phyloP scores from a whole-genome alignment of 1,140 invertebrate species.

The Anastrepha ludens region DNA sequence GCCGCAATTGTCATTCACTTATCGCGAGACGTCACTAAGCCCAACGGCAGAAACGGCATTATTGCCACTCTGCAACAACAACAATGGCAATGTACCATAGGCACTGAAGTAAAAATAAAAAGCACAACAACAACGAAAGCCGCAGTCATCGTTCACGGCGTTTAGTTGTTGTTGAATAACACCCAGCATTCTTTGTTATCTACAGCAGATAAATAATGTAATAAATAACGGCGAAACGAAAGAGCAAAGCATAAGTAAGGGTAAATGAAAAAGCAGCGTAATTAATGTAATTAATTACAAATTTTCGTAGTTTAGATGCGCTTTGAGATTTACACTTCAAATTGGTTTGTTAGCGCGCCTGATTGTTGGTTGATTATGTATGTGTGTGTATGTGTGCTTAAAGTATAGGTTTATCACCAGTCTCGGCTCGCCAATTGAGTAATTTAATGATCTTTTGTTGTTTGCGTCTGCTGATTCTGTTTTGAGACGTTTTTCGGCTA shows the following conservation, averaged over 20 bases:
- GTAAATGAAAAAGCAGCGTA: neutral
- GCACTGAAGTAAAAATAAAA: neutral
- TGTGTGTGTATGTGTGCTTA: neutral
- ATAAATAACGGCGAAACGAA: conserved; percentile 24
- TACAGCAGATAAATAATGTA: neutral
- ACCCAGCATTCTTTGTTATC: neutral
- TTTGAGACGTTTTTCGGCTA: neutral
- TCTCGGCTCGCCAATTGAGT: neutral
- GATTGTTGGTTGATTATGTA: neutral
- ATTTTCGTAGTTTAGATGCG: conserved; percentile 34
- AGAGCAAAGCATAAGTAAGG: neutral
- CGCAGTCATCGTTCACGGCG: neutral
- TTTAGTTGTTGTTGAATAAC: conserved; percentile 26
- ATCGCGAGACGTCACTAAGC: conserved; percentile 25
- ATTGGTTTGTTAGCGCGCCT: neutral
- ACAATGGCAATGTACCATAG: neutral
- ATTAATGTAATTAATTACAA: conserved; percentile 46
- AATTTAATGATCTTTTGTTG: neutral
- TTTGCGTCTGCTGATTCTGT: neutral
- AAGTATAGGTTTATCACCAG: neutral
- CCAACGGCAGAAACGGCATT: conserved; percentile 27
- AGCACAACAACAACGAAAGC: neutral
- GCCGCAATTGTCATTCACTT: conserved; percentile 35
- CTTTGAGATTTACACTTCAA: neutral
- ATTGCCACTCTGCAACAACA: neutral